Base-by-base conservation (phyloP, 2,888 invertebrate genomes). In the Caenorhabditis auriculariae region DNA sequence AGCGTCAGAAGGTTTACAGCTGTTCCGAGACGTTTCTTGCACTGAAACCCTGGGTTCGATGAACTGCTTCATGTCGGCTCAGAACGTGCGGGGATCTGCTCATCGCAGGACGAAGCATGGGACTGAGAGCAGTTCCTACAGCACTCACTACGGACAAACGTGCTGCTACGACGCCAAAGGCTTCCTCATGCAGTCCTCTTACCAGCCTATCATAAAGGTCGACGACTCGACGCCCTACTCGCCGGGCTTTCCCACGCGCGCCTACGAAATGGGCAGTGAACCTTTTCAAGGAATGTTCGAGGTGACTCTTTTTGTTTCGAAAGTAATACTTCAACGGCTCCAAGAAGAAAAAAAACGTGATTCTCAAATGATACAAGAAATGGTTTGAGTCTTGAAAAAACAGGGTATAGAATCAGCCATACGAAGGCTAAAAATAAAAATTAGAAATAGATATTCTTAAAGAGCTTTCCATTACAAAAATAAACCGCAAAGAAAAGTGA, bases 221-320 rank as follows among this genome's bases (percentile, higher is more conserved):
- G 73, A 75, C 45, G 62, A 75, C 26, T 56, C 63, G 3, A 72
- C 72, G 29, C 66, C 64, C 54, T 76, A 76, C 65, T 71, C 69
- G 50, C 76, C 76, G 17, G 76, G 76, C 5, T 76, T 72, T 43
- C 76, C 76, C 19, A 62, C 69, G 7, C 57, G 78, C n/a, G 73
- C 78, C 23, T 80, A 93, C 81, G 91, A 93, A 82, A 87, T 93
- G 46, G 93, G 93, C 26, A 89, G 89, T 74, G 87, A 90, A 68
- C 94, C 94, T 3, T 95, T 92, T 88, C 90, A 91, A 78, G 93
- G 93, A 82, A 90, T 92, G 38, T 91, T 91, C 82, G 93, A 93
- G 85, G 90, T 90, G 21, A 29, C 12, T 12, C 43, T 2, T 26
- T 38, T 17, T 15, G 7, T 7, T 15, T 15, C n/a, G 41, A n/a